Conservation (phyloP, 1,140 invertebrate species). For the Lucilia cuprina region DNA sequence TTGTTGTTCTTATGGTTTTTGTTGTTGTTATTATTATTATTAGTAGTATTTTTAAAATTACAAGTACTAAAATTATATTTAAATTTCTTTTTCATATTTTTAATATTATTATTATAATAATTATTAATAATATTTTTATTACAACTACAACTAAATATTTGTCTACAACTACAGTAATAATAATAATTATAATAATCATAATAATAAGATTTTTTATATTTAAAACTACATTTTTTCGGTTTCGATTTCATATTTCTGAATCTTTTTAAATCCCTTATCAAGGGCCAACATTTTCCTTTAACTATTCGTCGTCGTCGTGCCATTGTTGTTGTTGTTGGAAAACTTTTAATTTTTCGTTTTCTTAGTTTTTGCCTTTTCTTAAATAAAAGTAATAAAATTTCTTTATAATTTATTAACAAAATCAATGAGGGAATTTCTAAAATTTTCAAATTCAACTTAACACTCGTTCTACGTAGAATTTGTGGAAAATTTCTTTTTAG, state of each 20-base stretch:
- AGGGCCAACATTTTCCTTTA: neutral
- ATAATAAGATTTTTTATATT: neutral
- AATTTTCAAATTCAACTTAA: neutral
- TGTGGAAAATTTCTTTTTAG: neutral
- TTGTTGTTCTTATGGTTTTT: neutral
- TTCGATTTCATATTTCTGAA: neutral
- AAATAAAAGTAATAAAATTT: neutral
- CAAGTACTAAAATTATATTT: conserved; percentile 46
- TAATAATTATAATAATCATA: conserved; percentile 30
- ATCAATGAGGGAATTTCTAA: neutral
- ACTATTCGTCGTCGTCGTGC: too few relatives aligned
- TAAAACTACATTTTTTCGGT: neutral
- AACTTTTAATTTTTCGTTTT: neutral
- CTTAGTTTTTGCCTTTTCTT: neutral
- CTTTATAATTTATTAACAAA: neutral
- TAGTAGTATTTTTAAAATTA: conserved; percentile 27
- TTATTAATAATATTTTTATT: conserved; percentile 23
- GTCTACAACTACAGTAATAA: conserved; percentile 40
- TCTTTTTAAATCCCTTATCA: neutral
- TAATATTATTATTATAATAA: conserved; percentile 3
- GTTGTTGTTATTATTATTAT: conserved; percentile 17
- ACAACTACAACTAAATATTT: conserved; percentile 16
- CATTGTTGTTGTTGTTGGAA: neutral
- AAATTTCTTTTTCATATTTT: conserved; percentile 24
- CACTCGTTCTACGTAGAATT: neutral